Conservation (phyloP, 2,888 invertebrate genomes). For the Ophioninae sp. region DNA sequence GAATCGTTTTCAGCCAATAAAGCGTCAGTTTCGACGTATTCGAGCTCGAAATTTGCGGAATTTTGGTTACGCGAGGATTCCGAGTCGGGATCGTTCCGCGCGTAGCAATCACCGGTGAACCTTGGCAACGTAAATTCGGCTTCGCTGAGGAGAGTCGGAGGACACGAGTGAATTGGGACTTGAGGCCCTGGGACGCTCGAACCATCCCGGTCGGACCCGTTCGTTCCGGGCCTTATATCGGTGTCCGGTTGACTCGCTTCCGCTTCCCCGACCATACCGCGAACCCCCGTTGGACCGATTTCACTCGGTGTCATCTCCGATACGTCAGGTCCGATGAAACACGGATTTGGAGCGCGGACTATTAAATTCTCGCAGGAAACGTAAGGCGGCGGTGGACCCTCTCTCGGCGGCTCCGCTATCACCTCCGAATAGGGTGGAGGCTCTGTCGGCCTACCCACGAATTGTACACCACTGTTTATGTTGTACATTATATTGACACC, state of each 20-base stretch:
- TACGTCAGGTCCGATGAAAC: slow-evolving; percentile 37
- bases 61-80: slow-evolving; percentile 38
- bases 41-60: slow-evolving; percentile 61
- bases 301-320: slow-evolving; percentile 8
- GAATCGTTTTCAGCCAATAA: slow-evolving; percentile 59
- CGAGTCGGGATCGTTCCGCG: slow-evolving; percentile 19
- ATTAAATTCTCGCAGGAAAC: slow-evolving; percentile 70
- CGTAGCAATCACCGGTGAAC: background rate
- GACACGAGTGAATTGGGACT: slow-evolving; percentile 47
- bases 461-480: slow-evolving; percentile 80
- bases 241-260: slow-evolving; percentile 45
- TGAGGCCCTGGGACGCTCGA: slow-evolving; percentile 62
- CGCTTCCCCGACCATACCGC: slow-evolving; percentile 22
- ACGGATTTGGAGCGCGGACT: slow-evolving; percentile 55
- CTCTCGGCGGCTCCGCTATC: slow-evolving; percentile 75
- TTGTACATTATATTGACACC: slow-evolving; percentile 80
- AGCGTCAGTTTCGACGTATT: slow-evolving; percentile 67
- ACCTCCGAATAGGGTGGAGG: slow-evolving; percentile 81
- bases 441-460: slow-evolving; percentile 78
- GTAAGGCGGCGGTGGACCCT: slow-evolving; percentile 82
- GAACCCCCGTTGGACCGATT: background rate
- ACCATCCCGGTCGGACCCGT: slow-evolving; percentile 37
- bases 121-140: background rate
- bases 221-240: slow-evolving; percentile 42
- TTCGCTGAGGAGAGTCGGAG: background rate